phyloP scores from a whole-genome alignment of 2,113 vertebrate genomes.

The Mesembrinibis cayennensis region DNA sequence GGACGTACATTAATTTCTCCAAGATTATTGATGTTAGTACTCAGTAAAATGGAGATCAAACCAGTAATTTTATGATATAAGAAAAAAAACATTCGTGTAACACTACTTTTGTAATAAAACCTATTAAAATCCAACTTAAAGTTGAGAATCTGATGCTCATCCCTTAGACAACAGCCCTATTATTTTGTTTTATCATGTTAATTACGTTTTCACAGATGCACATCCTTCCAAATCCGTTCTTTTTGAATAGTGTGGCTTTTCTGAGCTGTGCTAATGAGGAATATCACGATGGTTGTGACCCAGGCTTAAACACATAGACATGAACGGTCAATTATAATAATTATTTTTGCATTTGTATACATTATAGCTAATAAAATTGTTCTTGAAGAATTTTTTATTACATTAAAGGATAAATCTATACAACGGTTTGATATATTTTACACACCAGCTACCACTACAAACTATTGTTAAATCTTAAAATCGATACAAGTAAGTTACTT shows the following conservation, averaged over 20 bases:
- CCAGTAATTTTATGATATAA: background rate
- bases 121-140: background rate
- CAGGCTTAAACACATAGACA: background rate
- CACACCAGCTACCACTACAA: background rate
- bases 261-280: background rate
- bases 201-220: background rate
- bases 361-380: background rate
- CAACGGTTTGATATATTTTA: background rate
- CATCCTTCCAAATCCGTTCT: background rate
- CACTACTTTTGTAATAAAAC: background rate
- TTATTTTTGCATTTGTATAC: background rate
- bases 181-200: background rate
- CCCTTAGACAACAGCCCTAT: background rate
- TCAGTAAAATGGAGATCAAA: slow-evolving; percentile 10
- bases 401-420: background rate
- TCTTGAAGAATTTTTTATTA: background rate
- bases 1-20: background rate
- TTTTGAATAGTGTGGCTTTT: background rate
- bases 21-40: background rate
- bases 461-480: background rate
- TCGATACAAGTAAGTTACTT: background rate
- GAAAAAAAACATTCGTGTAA: background rate
- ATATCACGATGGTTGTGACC: background rate
- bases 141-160: background rate
- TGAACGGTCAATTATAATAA: rapidly evolving